phyloP scores from a whole-genome alignment of 2,797 vertebrate species.

The Jordanella pulchra region DNA sequence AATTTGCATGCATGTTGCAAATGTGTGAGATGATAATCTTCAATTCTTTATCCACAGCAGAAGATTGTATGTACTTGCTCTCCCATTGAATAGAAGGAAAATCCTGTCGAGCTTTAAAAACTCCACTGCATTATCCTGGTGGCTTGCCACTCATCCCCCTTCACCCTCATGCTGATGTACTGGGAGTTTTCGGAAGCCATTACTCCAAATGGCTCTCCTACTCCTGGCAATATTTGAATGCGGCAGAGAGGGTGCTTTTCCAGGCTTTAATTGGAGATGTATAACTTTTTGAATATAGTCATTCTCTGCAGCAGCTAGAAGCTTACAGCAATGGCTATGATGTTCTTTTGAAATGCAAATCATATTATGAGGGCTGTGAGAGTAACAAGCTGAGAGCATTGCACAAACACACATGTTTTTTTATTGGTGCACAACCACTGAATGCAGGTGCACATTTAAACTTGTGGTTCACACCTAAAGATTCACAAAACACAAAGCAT shows the following conservation, averaged over 20 bases:
- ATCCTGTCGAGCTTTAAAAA: conserved; percentile 70
- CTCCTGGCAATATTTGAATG: conserved; percentile 34
- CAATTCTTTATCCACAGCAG: conserved; percentile 37
- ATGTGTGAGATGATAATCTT: conserved; percentile 38
- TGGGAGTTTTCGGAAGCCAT: conserved; percentile 64
- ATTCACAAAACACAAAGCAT: not conserved
- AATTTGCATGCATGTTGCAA: conserved; percentile 28
- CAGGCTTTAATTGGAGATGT: conserved; percentile 39
- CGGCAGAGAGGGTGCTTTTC: conserved; percentile 15
- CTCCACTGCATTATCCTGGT: conserved; percentile 46
- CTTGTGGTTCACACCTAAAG: not conserved
- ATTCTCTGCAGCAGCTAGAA: conserved; percentile 26
- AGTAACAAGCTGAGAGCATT: conserved; percentile 22
- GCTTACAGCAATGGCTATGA: conserved; percentile 19
- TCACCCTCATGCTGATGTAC: conserved; percentile 57
- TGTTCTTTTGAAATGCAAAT: conserved; percentile 45
- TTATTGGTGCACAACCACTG: not conserved
- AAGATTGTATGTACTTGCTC: conserved; percentile 45
- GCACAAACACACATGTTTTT: conserved; percentile 19
- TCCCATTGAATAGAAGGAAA: conserved; percentile 47
- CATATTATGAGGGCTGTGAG: not conserved
- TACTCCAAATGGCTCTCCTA: conserved; percentile 59
- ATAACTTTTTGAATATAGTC: conserved; percentile 38
- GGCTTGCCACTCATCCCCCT: conserved; percentile 51
- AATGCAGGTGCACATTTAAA: conserved; percentile 14